Evolutionary conservation across 2,113 vertebrate genomes (phyloP), one percentile per base, ranked within the genome.

Genomic region (Clupea harengus): DNA sequence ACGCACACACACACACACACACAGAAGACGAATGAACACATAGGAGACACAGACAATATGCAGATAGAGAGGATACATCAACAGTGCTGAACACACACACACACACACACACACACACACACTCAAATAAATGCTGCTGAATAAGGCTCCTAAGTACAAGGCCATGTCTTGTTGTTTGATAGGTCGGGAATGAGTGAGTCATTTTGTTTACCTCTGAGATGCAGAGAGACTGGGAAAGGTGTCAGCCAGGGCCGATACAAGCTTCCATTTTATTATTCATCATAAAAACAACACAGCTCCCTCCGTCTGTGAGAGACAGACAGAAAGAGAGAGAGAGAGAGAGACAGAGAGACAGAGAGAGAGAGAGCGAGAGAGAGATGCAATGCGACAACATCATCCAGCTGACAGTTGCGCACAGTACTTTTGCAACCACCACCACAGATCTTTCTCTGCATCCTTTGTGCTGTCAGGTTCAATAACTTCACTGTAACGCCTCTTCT

Each of bases 201-300:
- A 86, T 86, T 82, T 85, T 86, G 64, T 84, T 57, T 86, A 72
- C 82, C 78, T 49, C 84, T 84, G 84, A 88, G 32, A n/a, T 67
- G 25, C 45, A 20, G 28, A 64, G 60, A 83, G 83, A 50, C 80
- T 82, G 13, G 10, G 28, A 78, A 67, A 28, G n/a, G 64, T 81
- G 54, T 25, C 57, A 86, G 46, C 13, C 28, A 28, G 54, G 85
- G 85, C 86, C 85, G 45, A 13, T 83, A 25, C 10, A 81, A 72
- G 75, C 86, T 60, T 81, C 60, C 84, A 83, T 88, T 85, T 84
- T 52, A 82, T 82, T 32, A 67, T 28, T 67, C 49, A 82, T 9
- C 44, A 20, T 60, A 52, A 45, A 83, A 86, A 83, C 22, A 83
- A 18, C 82, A 78, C 1, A 10, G 22, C 4, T 64, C 64, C n/a